Evolutionary conservation across 2,888 invertebrate species (phyloP).

Genomic region (Sinohyriopsis cumingii): DNA sequence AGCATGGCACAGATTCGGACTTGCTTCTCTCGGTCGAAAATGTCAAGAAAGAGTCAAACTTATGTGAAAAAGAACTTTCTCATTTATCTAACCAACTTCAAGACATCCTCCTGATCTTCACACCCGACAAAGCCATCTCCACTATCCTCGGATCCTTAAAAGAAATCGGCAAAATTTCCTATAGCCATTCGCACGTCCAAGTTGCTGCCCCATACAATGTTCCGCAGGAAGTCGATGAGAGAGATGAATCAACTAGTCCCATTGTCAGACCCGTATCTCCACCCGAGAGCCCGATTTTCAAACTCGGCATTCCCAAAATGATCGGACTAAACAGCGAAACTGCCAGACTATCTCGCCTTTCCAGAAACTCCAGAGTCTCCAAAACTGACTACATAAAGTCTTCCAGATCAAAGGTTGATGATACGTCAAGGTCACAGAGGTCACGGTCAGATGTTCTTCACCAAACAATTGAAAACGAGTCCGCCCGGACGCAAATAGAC

Average conservation of each 20-base stretch:
- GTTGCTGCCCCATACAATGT: conserved; percentile 44
- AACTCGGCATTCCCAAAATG: conserved; percentile 1
- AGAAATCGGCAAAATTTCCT: conserved; percentile 37
- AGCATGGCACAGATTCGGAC: conserved; percentile 45
- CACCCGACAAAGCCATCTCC: conserved; percentile 31
- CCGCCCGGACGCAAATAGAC: conserved; percentile 26
- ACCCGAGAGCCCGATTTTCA: conserved; percentile 6
- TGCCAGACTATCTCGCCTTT: conserved; percentile 34
- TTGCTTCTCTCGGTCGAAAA: conserved; percentile 40
- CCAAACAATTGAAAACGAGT: too few relatives aligned
- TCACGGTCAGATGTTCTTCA: too few relatives aligned
- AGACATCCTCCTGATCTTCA: conserved; percentile 41
- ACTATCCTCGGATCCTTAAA: conserved; percentile 30
- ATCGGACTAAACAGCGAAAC: conserved; percentile 25
- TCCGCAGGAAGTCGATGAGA: conserved; percentile 13
- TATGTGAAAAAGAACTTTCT: conserved; percentile 32
- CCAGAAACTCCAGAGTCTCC: conserved; percentile 20
- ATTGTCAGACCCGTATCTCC: conserved; percentile 17
- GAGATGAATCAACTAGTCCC: conserved; percentile 21
- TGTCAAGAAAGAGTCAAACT: conserved; percentile 38
- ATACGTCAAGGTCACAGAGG: too few relatives aligned
- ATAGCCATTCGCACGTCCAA: conserved; percentile 37
- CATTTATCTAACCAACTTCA: conserved; percentile 31
- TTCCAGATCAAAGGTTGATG: too few relatives aligned
- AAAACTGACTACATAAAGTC: neutral